Base-by-base conservation (phyloP, 2,888 invertebrate species). In the Sericinus montela region DNA sequence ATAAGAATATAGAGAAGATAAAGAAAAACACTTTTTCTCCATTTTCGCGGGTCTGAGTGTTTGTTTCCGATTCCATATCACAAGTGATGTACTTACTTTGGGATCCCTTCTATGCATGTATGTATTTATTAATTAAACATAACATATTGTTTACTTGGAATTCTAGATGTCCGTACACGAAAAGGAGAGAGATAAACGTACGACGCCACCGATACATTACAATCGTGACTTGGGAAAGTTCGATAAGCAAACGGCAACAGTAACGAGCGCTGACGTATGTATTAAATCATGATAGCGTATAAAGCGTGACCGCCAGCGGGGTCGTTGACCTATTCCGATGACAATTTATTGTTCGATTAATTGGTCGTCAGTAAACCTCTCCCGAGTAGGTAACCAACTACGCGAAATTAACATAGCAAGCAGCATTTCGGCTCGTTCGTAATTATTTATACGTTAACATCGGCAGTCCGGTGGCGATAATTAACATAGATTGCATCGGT, bases 351-450 rank as follows among this genome's bases (percentile, higher is more conserved):
- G 14, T 30, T 19, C 28, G 30, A 45, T 38, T 38, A 38, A 28
- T 13, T 19, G n/a, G 25, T 1, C 39, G 39, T 25, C n/a, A 14
- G 28, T 28, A 28, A 19, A 25, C 13, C 28, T 11, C 6, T 15
- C 15, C 29, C 2, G 38, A 19, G 30, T 30, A 29, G 30, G 45
- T 19, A 36, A 11, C 19, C 3, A 3, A 19, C 4, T 29, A 45
- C 38, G 10, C 23, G 8, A 38, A 45, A 37, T 45, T 37, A 29
- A 16, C 29, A 13, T 19, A 45, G 9, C 28, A 38, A 45, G 30
- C 13, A 19, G 37, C 30, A 13, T 1, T 15, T 25, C 10, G 16
- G 23, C 37, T 28, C 28, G 13, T 14, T 19, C 10, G 36, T 45
- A 28, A 45, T 37, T 45, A 44, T 13, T 35, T 25, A 35, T n/a